A percentile compares a stretch with the other conserved stretches of the same genome.
Evolutionary conservation across 1,140 invertebrate genomes (phyloP).

Genomic region (Sarcophaga bullata): DNA sequence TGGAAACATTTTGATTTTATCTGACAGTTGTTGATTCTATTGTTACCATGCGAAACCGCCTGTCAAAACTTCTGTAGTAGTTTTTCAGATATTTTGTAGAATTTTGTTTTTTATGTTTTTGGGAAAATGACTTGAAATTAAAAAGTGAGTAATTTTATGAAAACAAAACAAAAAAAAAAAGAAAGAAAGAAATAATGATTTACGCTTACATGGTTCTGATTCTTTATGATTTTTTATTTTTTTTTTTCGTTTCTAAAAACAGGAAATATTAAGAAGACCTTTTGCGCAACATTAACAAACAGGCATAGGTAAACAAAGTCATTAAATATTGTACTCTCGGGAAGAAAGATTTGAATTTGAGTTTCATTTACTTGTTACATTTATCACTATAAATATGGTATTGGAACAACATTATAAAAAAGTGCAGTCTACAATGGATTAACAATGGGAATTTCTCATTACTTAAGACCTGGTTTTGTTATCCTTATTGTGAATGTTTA

Average conservation of each 20-base stretch:
- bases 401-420: not conserved
- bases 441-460: not conserved
- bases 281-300: not conserved
- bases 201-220: not conserved
- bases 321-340: not conserved
- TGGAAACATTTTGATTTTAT: constrained; percentile 3
- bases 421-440: not conserved
- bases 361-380: not conserved
- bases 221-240: not conserved
- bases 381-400: not conserved
- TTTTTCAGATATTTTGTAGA: not conserved
- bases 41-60: constrained; percentile 23
- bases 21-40: constrained; percentile 12
- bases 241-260: not conserved
- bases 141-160: constrained; percentile 3
- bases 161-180: not conserved
- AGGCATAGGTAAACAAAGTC: not conserved
- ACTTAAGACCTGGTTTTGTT: not conserved
- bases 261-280: constrained; percentile 7
- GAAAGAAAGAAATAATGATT: not conserved
- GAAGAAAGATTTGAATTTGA: too few species aligned
- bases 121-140: constrained; percentile 21
- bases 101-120: not conserved
- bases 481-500: not conserved
- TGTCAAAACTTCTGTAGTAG: not conserved